Conservation (phyloP, 2,888 invertebrate species). For the Macrostomum cliftonense region DNA sequence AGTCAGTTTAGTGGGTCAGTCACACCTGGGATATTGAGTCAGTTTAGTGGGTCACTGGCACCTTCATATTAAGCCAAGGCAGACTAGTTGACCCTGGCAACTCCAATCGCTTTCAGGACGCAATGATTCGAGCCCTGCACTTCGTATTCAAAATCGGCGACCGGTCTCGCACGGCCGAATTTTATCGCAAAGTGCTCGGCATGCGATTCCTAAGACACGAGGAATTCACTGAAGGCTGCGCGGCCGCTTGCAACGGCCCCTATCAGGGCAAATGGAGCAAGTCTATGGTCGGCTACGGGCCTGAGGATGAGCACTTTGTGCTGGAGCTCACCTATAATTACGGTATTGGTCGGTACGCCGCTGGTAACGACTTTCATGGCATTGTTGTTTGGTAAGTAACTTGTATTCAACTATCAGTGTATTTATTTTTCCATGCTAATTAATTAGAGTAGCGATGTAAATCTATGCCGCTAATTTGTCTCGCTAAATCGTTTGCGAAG, state of each 20-base stretch:
- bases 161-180: constrained; percentile 60
- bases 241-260: constrained; percentile 92
- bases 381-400: constrained; percentile 1
- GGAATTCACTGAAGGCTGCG: constrained; percentile 87
- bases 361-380: constrained; percentile 68
- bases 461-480: no score
- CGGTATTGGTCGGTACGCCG: constrained; percentile 62
- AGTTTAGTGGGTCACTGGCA: no score
- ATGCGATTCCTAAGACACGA: constrained; percentile 92
- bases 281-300: constrained; percentile 94
- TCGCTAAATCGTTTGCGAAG: no score
- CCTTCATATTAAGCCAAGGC: no score
- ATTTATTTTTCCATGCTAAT: no score
- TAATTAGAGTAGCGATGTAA: no score
- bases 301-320: constrained; percentile 80
- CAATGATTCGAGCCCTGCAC: constrained; percentile 61
- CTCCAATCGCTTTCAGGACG: no score
- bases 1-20: no score
- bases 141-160: constrained; percentile 89
- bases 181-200: constrained; percentile 70
- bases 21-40: no score
- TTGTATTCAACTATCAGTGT: no score
- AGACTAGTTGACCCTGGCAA: no score
- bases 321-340: constrained; percentile 94
- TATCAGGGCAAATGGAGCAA: constrained; percentile 96